These are phyloP conservation scores for Zosterops borbonicus DNA, from an alignment of 2,113 vertebrate species.

Conservation along the genomic window DNA sequence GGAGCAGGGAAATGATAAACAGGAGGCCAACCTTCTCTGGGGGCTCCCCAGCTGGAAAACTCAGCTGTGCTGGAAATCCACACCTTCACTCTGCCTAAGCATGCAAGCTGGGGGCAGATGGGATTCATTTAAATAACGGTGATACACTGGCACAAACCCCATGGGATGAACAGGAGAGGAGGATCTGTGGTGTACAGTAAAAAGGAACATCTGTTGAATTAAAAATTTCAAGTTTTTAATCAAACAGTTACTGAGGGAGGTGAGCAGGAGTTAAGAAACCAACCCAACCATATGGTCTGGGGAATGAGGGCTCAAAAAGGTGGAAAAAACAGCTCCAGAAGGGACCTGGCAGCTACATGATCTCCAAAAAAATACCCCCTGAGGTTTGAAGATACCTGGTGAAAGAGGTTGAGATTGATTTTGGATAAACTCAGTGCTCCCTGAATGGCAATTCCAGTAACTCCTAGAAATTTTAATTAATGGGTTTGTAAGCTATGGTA, in stretches of 20 bases:
- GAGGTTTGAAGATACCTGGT: not conserved
- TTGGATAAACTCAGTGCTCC: not conserved
- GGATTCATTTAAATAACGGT: not conserved
- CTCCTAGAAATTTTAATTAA: not conserved
- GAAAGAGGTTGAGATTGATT: not conserved
- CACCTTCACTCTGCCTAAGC: not conserved
- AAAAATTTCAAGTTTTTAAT: not conserved
- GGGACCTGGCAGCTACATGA: not conserved
- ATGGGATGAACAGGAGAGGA: not conserved
- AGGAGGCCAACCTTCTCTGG: not conserved
- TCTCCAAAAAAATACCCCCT: not conserved
- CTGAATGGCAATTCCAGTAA: not conserved
- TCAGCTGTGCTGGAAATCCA: not conserved
- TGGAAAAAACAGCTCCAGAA: not conserved
- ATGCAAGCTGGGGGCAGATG: not conserved
- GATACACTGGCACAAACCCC: not conserved
- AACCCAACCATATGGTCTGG: not conserved
- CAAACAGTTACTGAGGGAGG: not conserved
- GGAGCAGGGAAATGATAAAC: not conserved
- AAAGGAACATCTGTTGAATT: not conserved
- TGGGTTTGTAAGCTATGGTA: not conserved
- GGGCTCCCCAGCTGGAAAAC: not conserved
- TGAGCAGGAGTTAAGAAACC: not conserved
- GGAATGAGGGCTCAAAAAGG: not conserved
- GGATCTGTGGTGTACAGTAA: not conserved